Evolutionary conservation across 1,140 invertebrate genomes (phyloP), one percentile per base, ranked within the genome.

Genomic region (Coelopa frigida): DNA sequence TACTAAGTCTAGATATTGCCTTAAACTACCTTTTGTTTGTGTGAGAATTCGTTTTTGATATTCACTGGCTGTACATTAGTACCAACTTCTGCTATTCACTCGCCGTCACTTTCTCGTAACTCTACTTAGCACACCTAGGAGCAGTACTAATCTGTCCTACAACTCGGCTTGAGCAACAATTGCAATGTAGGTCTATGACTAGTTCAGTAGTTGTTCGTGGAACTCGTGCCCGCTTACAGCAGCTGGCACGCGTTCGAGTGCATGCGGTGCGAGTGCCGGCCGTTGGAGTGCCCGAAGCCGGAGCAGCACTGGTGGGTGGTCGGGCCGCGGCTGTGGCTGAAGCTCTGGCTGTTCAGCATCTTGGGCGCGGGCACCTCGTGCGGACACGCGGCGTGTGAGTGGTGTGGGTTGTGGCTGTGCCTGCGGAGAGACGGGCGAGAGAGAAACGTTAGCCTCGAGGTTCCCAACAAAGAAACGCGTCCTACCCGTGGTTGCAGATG

Each of bases 271-370:
- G 62, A 58, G 37, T 67, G 64, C 20, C 66, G 54, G 4, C 63
- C 61, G 51, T 67, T 67, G n/a, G 56, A 55, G 39, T 70, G 63
- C 2, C 58, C 53, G 39, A 61, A 61, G 5, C 61, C 66, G 8
- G 57, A 52, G 55, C 67, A 69, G 51, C 66, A 69, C 40, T 67
- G 66, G 51, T 70, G 67, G 6, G 55, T 53, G n/a, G 64, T 52
- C 12, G 53, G 51, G 14, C 52, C 53, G 20, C 55, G 58, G 4
- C 43, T 36, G 40, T 68, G 64, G 41, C 55, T 58, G 45, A 69
- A 69, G 53, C 67, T 69, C 37, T 70, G 66, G 40, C 66, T 69
- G 27, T 56, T 63, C 35, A 47, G 52, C 23, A 69, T 39, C 55
- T 66, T 65, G 7, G 11, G 22, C 6, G 31, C 18, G 18, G 43